These are phyloP conservation scores for Drosophila tropicalis DNA, from an alignment of 1,140 invertebrate genomes.

Conservation along the genomic window DNA sequence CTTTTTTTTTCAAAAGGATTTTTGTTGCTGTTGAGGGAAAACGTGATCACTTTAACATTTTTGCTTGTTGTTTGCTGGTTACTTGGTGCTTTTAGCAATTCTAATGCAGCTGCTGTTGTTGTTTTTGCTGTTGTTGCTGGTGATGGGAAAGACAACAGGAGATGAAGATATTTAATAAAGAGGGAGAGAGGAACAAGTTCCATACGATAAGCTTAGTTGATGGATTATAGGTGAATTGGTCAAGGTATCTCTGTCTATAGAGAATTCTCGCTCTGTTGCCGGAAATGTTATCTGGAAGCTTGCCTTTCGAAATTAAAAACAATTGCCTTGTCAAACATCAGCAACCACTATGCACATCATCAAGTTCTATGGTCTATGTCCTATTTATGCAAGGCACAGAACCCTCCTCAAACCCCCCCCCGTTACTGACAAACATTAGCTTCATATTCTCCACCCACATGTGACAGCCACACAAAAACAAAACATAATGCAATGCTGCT, in stretches of 20 bases:
- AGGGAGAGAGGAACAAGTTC: constrained; percentile 42
- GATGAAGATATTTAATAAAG: constrained; percentile 50
- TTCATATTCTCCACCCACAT: constrained; percentile 73
- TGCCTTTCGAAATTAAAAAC: constrained; percentile 57
- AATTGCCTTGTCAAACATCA: constrained; percentile 62
- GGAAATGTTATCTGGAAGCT: constrained; percentile 44
- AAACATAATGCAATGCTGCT: constrained; percentile 21
- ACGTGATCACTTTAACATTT: constrained; percentile 82
- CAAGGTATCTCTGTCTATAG: constrained; percentile 11
- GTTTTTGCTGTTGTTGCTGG: constrained; percentile 33
- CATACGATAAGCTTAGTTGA: constrained; percentile 67
- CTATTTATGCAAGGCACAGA: constrained; percentile 57
- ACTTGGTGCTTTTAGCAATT: constrained; percentile 75
- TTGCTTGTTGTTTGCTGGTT: constrained; percentile 60
- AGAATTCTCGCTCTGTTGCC: constrained; percentile 19
- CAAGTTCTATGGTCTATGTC: constrained; percentile 36
- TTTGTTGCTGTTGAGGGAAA: constrained; percentile 52
- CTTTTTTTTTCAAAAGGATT: constrained; percentile 53
- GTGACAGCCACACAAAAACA: constrained; percentile 41
- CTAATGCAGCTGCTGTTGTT: constrained; percentile 68
- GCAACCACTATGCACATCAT: constrained; percentile 36
- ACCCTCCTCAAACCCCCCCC: neutral
- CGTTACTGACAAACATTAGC: constrained; percentile 44
- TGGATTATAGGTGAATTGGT: constrained; percentile 64
- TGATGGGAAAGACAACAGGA: constrained; percentile 18